Conservation (phyloP, 1,140 invertebrate genomes). For the Neodiprion lecontei region DNA sequence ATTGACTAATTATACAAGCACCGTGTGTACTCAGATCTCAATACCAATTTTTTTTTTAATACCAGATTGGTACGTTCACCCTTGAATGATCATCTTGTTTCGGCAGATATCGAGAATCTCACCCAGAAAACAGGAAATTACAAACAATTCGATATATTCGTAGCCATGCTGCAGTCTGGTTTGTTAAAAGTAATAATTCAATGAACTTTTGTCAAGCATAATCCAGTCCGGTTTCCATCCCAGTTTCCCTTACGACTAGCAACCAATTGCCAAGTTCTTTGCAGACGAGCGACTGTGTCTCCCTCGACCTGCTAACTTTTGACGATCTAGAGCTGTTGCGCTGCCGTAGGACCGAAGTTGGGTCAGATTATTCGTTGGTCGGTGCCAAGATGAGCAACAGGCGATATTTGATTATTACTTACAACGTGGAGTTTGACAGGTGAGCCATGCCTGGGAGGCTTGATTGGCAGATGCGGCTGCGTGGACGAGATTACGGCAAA, state of each 20-base stretch:
- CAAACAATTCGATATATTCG: conserved; percentile 63
- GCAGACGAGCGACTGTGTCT: conserved; percentile 56
- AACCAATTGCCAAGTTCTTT: conserved; percentile 5
- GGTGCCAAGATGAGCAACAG: conserved; percentile 37
- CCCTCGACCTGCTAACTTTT: conserved; percentile 53
- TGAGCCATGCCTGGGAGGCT: conserved; percentile 27
- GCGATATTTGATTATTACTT: conserved; percentile 57
- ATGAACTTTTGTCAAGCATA: conserved; percentile 11
- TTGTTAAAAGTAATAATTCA: conserved; percentile 56
- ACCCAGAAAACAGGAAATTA: conserved; percentile 64
- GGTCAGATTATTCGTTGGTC: conserved; percentile 20
- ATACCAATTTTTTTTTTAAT: neutral
- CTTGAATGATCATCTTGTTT: conserved; percentile 15
- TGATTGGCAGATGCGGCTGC: neutral
- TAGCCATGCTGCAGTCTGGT: conserved; percentile 62
- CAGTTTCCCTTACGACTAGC: neutral
- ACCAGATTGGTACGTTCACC: neutral
- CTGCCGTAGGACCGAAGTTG: conserved; percentile 32
- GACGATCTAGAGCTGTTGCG: conserved; percentile 53
- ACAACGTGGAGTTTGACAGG: conserved; percentile 59
- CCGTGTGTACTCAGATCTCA: neutral
- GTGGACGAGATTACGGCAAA: no score
- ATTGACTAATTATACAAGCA: neutral
- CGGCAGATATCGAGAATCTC: conserved; percentile 61
- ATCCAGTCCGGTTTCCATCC: neutral